Evolutionary conservation across 2,113 vertebrate species (phyloP).

Genomic region (Anhinga anhinga): DNA sequence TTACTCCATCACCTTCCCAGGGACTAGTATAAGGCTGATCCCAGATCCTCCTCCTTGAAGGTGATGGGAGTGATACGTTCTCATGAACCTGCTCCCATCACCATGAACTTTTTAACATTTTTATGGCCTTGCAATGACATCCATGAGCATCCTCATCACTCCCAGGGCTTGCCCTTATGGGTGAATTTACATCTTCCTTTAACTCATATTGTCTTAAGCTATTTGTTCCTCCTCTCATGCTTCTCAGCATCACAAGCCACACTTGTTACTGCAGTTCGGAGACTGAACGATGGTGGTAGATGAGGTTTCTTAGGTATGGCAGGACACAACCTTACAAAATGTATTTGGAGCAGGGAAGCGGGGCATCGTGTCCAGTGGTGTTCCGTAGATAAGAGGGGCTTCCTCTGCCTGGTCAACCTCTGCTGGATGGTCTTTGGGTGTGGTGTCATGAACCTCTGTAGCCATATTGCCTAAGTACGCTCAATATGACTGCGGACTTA

Average conservation of each 20-base stretch:
- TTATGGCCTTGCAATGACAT: neutral
- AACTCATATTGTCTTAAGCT: neutral
- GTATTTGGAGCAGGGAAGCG: neutral
- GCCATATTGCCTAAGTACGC: neutral
- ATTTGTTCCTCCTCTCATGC: fast-evolving
- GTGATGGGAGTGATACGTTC: neutral
- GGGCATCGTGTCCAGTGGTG: neutral
- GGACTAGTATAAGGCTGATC: neutral
- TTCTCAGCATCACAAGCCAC: neutral
- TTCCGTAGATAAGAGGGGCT: neutral
- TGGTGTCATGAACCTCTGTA: neutral
- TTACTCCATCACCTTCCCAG: neutral
- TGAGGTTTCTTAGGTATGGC: neutral
- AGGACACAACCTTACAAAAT: neutral
- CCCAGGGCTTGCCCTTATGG: neutral
- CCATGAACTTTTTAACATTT: neutral
- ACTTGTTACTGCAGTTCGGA: neutral
- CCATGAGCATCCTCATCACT: neutral
- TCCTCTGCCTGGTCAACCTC: neutral
- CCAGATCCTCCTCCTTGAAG: neutral
- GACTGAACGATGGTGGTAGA: neutral
- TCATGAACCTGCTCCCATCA: neutral
- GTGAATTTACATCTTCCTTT: neutral
- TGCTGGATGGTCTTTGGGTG: neutral
- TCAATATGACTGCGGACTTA: neutral